Evolutionary conservation across 1,140 invertebrate genomes (phyloP), one percentile per base, ranked within the genome.

Genomic region (Bathynomus jamesi): DNA sequence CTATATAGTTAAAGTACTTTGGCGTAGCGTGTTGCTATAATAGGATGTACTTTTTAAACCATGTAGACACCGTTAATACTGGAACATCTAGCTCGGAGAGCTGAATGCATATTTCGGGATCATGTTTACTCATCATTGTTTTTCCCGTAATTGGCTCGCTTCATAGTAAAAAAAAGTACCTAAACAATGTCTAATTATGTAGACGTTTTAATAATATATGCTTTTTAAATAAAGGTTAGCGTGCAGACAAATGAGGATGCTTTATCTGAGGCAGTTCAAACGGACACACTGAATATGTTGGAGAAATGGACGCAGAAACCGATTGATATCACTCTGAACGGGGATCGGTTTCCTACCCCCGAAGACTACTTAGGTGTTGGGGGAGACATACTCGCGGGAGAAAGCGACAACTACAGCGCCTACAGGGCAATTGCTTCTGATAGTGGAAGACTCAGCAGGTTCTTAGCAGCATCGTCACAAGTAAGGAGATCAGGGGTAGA

Each of bases 231-330:
- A n/a, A 30, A 69, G 68, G 53, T 60, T 11, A 69, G 68, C 30
- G 24, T 60, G 8, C 69, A 70, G 40, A 93, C 91, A 0, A 89
- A 89, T 77, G 90, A 91, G 70, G 90, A 92, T 82, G 86, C 88
- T 79, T 80, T 90, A 11, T 84, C 86, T 64, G 84, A 88, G 76
- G 89, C 91, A 74, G 81, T 87, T 2, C 91, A 93, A 83, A 93
- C 91, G 2, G 90, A 91, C 13, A 82, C 85, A 13, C 84, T 89
- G 28, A 79, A 83, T 73, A 75, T 60, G 10, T 78, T 75, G 17
- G 85, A 85, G 72, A 92, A 91, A 81, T 93, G 91, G 91, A 90
- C 89, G 0, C 91, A 93, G 80, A 85, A 87, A 82, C 91, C 91
- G 1, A 81, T 83, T 31, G 76, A 78, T 65, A 84, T 80, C 29